Evolutionary conservation across 2,113 vertebrate genomes (phyloP).

Genomic region (Campylomormyrus numenius): DNA sequence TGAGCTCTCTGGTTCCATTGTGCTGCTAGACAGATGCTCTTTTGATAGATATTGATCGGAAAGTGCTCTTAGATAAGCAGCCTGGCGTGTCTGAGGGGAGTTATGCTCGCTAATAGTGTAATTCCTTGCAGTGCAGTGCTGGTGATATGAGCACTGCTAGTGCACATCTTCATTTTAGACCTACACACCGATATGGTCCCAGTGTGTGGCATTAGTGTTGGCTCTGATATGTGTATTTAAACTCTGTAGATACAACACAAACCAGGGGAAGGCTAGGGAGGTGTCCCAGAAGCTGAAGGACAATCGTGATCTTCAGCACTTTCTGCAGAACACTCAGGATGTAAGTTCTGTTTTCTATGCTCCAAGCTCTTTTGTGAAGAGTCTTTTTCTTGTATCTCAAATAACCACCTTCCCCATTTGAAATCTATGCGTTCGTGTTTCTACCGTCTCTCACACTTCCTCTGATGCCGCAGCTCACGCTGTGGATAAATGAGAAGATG

Average conservation of each 20-base stretch:
- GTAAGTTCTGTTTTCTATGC: conserved; percentile 55
- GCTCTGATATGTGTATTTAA: conserved; percentile 24
- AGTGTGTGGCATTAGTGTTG: not conserved
- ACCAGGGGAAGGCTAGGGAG: conserved; percentile 65
- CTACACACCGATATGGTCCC: not conserved
- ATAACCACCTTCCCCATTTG: not conserved
- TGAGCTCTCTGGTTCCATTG: conserved; percentile 35
- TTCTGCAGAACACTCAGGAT: conserved; percentile 89
- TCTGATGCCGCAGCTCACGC: conserved; percentile 63
- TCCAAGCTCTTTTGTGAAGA: not conserved
- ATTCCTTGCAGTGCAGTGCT: conserved; percentile 6
- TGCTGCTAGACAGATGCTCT: conserved; percentile 39
- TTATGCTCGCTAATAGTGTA: conserved; percentile 26
- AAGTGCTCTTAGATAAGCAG: conserved; percentile 29
- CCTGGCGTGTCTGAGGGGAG: conserved; percentile 1
- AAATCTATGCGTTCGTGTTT: not conserved
- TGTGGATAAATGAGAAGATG: conserved; percentile 97
- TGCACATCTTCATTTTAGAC: not conserved
- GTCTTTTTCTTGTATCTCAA: not conserved
- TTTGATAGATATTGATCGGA: conserved; percentile 58
- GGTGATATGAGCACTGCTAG: not conserved
- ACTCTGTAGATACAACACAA: conserved; percentile 60
- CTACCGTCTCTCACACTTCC: not conserved
- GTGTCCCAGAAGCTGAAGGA: conserved; percentile 67
- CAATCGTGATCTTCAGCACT: conserved; percentile 82